Evolutionary conservation across 2,113 vertebrate genomes (phyloP), one percentile per base, ranked within the genome.

Genomic region (Hemiprocne comata): DNA sequence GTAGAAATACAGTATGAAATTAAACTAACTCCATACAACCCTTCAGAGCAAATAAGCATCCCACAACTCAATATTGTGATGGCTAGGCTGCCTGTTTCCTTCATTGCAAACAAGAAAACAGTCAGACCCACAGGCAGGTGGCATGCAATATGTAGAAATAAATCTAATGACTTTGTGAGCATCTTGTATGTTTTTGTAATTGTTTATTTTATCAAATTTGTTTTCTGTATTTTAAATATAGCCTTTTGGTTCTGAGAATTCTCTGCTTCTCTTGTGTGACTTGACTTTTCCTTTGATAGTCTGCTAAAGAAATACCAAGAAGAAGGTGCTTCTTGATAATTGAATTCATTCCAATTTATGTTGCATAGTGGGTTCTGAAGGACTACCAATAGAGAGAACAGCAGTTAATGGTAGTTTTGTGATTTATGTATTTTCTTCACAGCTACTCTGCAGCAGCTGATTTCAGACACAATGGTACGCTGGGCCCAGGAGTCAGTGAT

Each of bases 401-500:
- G 10, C 21, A 74, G 48, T 65, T 73, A n/a, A 40, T 72, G 19
- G 21, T 67, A 70, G 69, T 65, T 36, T 53, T 82, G 42, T 70
- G 34, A 38, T 92, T 67, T 73, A 19, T 95, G 6, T 77, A 6
- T 55, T 93, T 51, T 83, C 42, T 85, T 67, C 77, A 14, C 95
- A 99, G 99, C 98, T 80, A 99, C 98, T 6, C 98, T 99, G 13
- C 99, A 99, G 97, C 99, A 99, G 94, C 38, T 99, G 93, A 99
- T 99, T 67, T 99, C 99, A 1, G 98, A 99, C 51, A 99, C 99
- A 0, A 99, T 99, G 99, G 99, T 99, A 15, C 99, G 99, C 48
- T 99, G 99, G 99, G 99, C 99, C 50, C 99, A 99, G 95, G 99
- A 99, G 95, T 99, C 99, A 0, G 98, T 99, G 21, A 99, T 99